Evolutionary conservation across 2,113 vertebrate genomes (phyloP).

Genomic region (Verasper variegatus): DNA sequence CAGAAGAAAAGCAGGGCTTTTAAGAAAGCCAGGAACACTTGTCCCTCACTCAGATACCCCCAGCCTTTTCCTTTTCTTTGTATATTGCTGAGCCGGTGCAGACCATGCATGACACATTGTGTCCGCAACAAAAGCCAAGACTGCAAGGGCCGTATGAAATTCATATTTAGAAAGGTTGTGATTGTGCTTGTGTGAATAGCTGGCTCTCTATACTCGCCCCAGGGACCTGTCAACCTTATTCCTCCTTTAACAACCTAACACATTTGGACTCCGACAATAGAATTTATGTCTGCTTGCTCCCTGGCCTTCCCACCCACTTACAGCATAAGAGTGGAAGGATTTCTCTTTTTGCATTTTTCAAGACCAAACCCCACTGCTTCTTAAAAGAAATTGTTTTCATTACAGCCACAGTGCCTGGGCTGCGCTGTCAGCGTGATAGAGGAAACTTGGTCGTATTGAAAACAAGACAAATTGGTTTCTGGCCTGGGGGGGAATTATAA

Average conservation of each 20-base stretch:
- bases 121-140: constrained; percentile 66
- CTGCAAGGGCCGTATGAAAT: constrained; percentile 44
- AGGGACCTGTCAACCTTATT: constrained; percentile 66
- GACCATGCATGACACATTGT: constrained; percentile 59
- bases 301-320: constrained; percentile 24
- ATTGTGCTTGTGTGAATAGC: constrained; percentile 72
- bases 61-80: constrained; percentile 50
- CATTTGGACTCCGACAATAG: constrained; percentile 56
- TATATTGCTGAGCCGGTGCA: constrained; percentile 23
- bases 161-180: constrained; percentile 72
- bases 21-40: constrained; percentile 45
- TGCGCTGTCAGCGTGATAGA: constrained; percentile 39
- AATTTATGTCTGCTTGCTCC: constrained; percentile 51
- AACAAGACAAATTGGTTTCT: constrained; percentile 71
- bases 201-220: constrained; percentile 40
- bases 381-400: constrained; percentile 62
- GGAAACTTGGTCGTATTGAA: constrained; percentile 58
- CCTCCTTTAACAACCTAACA: constrained; percentile 54
- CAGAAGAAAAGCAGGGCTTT: constrained; percentile 37
- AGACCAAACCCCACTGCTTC: constrained; percentile 45
- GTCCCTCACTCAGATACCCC: constrained; percentile 38
- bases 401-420: constrained; percentile 45
- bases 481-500: constrained; percentile 54
- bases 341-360: constrained; percentile 33
- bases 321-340: constrained; percentile 42